These are phyloP conservation scores for Lampropteryx suffumata DNA, from an alignment of 2,888 invertebrate species.

Conservation along the genomic window DNA sequence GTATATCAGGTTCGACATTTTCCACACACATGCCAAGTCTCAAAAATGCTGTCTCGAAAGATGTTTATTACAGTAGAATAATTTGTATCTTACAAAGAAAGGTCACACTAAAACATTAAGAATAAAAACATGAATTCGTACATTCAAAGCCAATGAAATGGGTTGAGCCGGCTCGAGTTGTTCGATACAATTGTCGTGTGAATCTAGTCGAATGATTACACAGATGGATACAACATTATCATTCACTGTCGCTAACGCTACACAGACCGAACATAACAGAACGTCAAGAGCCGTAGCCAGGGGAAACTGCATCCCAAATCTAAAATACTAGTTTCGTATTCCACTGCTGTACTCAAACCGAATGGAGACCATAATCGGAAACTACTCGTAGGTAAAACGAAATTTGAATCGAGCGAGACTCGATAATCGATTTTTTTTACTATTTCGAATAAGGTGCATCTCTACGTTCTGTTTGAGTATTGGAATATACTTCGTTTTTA, in stretches of 20 bases:
- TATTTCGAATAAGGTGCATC: no score
- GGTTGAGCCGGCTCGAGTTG: conserved; percentile 38
- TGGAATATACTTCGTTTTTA: no score
- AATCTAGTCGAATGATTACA: conserved; percentile 66
- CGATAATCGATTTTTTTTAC: no score
- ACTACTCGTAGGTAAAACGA: no score
- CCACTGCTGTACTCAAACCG: no score
- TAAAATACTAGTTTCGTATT: no score
- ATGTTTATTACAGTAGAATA: conserved; percentile 37
- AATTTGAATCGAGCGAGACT: no score
- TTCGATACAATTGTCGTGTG: conserved; percentile 31
- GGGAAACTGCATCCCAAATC: background rate
- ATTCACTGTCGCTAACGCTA: conserved; percentile 73
- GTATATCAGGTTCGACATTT: conserved; percentile 32
- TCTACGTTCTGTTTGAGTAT: no score
- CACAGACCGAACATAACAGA: conserved; percentile 76
- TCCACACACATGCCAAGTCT: conserved; percentile 63
- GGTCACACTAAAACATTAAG: conserved; percentile 55
- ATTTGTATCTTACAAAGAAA: conserved; percentile 48
- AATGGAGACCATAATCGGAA: no score
- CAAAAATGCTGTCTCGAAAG: conserved; percentile 40
- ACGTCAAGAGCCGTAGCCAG: conserved; percentile 38
- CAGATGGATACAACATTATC: conserved; percentile 64
- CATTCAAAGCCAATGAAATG: conserved; percentile 78
- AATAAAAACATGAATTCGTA: conserved; percentile 53